Base-by-base conservation (phyloP, 2,113 vertebrate genomes). In the Eonycteris spelaea region DNA sequence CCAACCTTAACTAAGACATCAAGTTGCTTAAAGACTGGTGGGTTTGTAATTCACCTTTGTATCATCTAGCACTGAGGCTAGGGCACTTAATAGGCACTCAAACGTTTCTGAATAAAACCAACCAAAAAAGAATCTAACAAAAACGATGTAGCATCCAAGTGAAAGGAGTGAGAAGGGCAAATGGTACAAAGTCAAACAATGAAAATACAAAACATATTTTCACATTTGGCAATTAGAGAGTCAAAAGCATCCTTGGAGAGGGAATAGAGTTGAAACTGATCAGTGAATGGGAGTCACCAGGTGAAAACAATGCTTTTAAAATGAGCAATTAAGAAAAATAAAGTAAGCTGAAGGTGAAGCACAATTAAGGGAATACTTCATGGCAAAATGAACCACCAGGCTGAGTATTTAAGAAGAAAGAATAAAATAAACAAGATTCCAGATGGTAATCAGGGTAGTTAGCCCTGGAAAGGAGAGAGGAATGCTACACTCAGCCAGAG, bases 91-190 rank as follows among this genome's bases (percentile, higher is more conserved):
- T 19, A 83, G 40, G n/a, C 40, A 73, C 22, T 51, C 67, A 53
- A 70, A 79, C 40, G 30, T 83, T 92, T 92, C 75, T 79, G 26
- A 92, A 89, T 38, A 92, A 77, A 91, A 26, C 38, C n/a, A 89
- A 86, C 9, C 70, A 30, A 51, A 85, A 24, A 28, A 94, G 33
- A 91, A 38, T n/a, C 38, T 68, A 88, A 68, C 28, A 78, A 94
- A 89, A 93, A 77, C 51, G 48, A 13, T 38, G 3, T n/a, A 73
- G 26, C 21, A 59, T 11, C 45, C 55, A 71, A 90, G 5, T 33
- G n/a, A 79, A 61, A 75, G 33, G 28, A 74, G 28, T 21, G 48
- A 53, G 13, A 51, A 73, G 63, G 24, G 63, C 38, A 91, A 86
- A 87, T 90, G 51, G 38, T 80, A 91, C 43, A 73, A 26, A 67